phyloP scores from a whole-genome alignment of 2,888 invertebrate species.

The Trichacis sp. region DNA sequence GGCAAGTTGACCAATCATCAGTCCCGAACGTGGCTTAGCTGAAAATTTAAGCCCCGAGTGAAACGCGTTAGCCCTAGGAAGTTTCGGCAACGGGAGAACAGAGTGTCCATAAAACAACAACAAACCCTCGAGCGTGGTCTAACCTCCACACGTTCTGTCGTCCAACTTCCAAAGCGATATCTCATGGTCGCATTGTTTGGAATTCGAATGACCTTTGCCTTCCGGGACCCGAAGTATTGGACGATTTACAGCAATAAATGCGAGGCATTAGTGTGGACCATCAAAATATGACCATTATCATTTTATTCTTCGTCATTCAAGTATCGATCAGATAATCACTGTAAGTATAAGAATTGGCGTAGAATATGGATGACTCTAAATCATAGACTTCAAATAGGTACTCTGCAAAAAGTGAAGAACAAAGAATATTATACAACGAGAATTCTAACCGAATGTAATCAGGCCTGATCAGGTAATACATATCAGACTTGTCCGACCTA shows the following conservation, averaged over 20 bases:
- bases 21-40: slow-evolving; percentile 37
- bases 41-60: slow-evolving; percentile 42
- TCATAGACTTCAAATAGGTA: no score
- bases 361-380: no score
- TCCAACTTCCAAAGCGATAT: slow-evolving; percentile 45
- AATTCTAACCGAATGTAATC: no score
- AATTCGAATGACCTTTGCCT: slow-evolving; percentile 43
- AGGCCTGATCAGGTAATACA: no score
- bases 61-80: slow-evolving; percentile 37
- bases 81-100: slow-evolving; percentile 32
- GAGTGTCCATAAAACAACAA: slow-evolving; percentile 41
- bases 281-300: no score
- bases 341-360: no score
- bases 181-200: slow-evolving; percentile 45
- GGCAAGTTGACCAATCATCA: slow-evolving; percentile 43
- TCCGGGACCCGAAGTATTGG: slow-evolving; percentile 28
- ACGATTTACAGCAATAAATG: slow-evolving; percentile 41
- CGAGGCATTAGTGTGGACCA: background rate
- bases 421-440: no score
- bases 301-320: no score
- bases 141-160: slow-evolving; percentile 41
- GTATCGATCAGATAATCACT: no score
- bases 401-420: no score
- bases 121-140: slow-evolving; percentile 44
- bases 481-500: no score